Conservation (phyloP, 2,888 invertebrate genomes). For the Cephus pygmeus region DNA sequence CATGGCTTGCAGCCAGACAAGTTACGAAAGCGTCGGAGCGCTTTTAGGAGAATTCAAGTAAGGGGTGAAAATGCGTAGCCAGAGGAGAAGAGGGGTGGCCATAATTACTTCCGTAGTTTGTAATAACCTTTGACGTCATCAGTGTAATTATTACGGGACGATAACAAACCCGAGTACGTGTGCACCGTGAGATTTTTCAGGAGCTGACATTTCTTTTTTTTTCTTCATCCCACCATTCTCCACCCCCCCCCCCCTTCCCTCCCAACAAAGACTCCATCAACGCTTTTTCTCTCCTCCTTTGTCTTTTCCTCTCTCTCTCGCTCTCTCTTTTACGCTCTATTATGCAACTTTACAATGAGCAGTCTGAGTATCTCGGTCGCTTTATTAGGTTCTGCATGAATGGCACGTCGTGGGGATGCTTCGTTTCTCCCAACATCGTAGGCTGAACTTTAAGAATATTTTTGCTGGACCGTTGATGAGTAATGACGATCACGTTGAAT, state of each 20-base stretch:
- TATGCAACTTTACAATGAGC: background rate
- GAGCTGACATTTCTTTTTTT: background rate
- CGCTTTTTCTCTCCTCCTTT: background rate
- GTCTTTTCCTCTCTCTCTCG: background rate
- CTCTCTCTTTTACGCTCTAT: background rate
- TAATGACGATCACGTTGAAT: background rate
- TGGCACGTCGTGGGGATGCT: background rate
- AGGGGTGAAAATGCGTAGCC: background rate
- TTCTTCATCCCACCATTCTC: background rate
- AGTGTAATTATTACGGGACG: slow-evolving; percentile 11
- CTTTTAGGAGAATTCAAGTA: background rate
- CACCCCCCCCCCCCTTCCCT: too few species aligned
- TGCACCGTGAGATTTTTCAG: background rate
- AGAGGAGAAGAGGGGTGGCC: background rate
- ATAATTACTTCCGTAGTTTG: slow-evolving; percentile 16
- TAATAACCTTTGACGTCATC: slow-evolving; percentile 17
- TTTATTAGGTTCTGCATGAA: background rate
- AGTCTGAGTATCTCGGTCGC: background rate
- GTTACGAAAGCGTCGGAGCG: background rate
- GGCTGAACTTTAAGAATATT: background rate
- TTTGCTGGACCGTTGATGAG: background rate
- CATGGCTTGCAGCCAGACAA: background rate
- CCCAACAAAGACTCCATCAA: background rate
- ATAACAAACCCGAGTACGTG: background rate
- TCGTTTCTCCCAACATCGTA: background rate